Conservation (phyloP, 2,888 invertebrate genomes). For the Drosophila vallismaia region DNA sequence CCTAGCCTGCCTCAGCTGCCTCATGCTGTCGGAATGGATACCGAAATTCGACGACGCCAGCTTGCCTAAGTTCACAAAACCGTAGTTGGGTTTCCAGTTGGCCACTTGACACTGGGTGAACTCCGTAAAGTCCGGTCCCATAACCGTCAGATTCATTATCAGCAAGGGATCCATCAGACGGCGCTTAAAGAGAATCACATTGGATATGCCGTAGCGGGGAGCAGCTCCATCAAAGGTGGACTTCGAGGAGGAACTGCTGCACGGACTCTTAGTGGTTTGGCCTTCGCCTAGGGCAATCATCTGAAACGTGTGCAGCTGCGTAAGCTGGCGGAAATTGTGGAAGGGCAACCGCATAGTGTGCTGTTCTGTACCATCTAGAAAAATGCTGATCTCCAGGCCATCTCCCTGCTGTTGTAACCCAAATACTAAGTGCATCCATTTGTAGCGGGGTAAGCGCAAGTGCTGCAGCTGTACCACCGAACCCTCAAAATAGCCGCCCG, state of each 20-base stretch:
- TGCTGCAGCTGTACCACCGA: slow-evolving; percentile 76
- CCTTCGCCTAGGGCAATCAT: slow-evolving; percentile 80
- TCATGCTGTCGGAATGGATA: slow-evolving; percentile 82
- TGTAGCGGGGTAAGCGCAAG: slow-evolving; percentile 74
- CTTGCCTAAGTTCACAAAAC: slow-evolving; percentile 77
- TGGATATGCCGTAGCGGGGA: slow-evolving; percentile 78
- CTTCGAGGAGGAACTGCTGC: slow-evolving; percentile 64
- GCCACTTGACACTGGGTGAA: slow-evolving; percentile 82
- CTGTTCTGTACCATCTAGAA: slow-evolving; percentile 80
- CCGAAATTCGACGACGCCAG: slow-evolving; percentile 71
- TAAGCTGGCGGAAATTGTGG: slow-evolving; percentile 70
- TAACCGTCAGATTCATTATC: slow-evolving; percentile 80
- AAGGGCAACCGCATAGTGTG: slow-evolving; percentile 77
- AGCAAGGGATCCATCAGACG: slow-evolving; percentile 67
- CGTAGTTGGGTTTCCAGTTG: slow-evolving; percentile 82
- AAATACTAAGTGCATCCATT: slow-evolving; percentile 83
- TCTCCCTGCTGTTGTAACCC: slow-evolving; percentile 74
- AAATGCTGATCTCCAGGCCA: slow-evolving; percentile 73
- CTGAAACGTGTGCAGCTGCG: slow-evolving; percentile 79
- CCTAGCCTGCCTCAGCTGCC: slow-evolving; percentile 86
- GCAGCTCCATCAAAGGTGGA: slow-evolving; percentile 75
- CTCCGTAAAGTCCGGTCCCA: slow-evolving; percentile 83
- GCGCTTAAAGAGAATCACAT: slow-evolving; percentile 82
- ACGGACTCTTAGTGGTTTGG: slow-evolving; percentile 45
- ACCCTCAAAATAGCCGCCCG: slow-evolving; percentile 70